Conservation (phyloP, 2,113 vertebrate species). For the Melanostigma gelatinosum region DNA sequence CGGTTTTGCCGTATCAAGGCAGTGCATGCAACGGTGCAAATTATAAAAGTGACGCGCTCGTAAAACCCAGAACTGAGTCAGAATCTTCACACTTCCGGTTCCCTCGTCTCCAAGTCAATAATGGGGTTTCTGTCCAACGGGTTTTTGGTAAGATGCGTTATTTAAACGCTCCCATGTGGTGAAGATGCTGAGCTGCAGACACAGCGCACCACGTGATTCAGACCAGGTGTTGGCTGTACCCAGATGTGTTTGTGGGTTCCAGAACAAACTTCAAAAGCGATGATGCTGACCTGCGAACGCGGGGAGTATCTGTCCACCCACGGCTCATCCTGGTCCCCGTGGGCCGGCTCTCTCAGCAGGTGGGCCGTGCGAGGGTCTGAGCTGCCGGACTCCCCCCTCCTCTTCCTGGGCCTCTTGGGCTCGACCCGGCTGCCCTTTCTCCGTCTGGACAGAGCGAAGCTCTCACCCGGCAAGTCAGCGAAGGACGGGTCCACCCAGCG, state of each 20-base stretch:
- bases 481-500: conserved; percentile 88
- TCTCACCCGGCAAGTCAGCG: conserved; percentile 78
- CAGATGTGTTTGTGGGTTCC: not conserved
- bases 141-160: no score
- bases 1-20: no score
- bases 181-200: not conserved
- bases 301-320: conserved; percentile 93
- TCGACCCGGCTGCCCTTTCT: conserved; percentile 66
- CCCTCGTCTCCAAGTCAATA: no score
- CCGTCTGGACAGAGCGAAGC: conserved; percentile 39
- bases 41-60: not conserved
- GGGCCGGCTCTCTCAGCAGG: conserved; percentile 36
- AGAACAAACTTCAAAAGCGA: not conserved
- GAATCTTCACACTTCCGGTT: no score
- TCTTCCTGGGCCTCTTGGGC: conserved; percentile 71
- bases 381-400: conserved; percentile 67
- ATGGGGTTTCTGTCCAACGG: no score
- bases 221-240: not conserved
- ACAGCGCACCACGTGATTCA: not conserved
- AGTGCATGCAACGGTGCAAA: not conserved
- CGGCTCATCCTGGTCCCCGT: conserved; percentile 77
- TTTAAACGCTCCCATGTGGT: no score
- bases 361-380: not conserved
- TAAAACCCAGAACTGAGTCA: no score
- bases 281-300: conserved; percentile 83